Conservation (phyloP, 2,888 invertebrate species). For the Neoascia interrupta region DNA sequence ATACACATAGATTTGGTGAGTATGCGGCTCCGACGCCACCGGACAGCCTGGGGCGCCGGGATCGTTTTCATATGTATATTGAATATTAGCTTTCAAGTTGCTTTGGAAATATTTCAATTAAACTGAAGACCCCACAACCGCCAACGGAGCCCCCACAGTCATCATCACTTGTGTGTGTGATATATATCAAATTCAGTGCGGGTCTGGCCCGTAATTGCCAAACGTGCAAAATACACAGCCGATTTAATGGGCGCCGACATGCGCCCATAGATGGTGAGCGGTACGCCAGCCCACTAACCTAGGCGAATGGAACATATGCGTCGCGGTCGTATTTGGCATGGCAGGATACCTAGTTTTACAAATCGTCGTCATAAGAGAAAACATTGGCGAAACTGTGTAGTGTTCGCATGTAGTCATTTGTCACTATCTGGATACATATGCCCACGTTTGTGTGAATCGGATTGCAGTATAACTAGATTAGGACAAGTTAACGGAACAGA, state of each 20-base stretch:
- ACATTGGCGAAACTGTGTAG: conserved; percentile 42
- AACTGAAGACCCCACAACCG: conserved; percentile 54
- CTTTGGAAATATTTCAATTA: conserved; percentile 66
- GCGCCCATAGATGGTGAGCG: conserved; percentile 5
- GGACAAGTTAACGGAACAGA: no score
- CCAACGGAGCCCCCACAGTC: conserved; percentile 46
- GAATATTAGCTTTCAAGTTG: conserved; percentile 54
- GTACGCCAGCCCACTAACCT: conserved; percentile 31
- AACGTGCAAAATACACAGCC: conserved; percentile 62
- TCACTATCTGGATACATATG: conserved; percentile 52
- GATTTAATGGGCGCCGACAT: conserved; percentile 49
- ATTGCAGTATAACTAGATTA: neutral
- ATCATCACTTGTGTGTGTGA: conserved; percentile 68
- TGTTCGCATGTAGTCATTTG: conserved; percentile 58
- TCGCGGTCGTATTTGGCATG: conserved; percentile 46
- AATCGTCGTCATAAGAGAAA: conserved; percentile 63
- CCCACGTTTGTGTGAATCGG: conserved; percentile 41
- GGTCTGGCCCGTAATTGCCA: conserved; percentile 31
- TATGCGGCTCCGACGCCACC: conserved; percentile 5
- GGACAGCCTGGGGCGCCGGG: conserved; percentile 32
- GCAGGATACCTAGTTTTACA: conserved; percentile 56
- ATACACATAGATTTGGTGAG: conserved; percentile 28
- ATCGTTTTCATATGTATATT: conserved; percentile 43
- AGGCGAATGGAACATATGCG: conserved; percentile 44
- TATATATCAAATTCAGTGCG: conserved; percentile 64